Evolutionary conservation across 2,797 vertebrate species (phyloP).

Genomic region (Cheirogaleus major): DNA sequence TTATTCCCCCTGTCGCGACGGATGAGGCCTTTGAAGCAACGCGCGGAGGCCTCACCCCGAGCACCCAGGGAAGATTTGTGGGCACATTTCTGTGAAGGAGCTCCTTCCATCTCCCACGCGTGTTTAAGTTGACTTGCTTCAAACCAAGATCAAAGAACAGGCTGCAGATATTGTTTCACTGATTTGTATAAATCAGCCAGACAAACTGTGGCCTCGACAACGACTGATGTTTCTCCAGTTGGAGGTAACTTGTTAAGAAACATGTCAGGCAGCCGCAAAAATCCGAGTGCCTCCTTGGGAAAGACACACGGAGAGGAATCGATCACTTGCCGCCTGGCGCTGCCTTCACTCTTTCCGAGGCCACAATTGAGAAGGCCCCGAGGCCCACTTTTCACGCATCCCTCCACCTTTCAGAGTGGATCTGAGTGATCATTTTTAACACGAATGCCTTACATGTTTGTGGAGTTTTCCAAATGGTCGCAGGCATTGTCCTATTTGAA

Average conservation of each 20-base stretch:
- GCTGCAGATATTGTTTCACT: slow-evolving; percentile 54
- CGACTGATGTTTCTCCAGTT: slow-evolving; percentile 29
- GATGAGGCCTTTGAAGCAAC: slow-evolving; percentile 63
- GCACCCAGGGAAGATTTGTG: slow-evolving; percentile 64
- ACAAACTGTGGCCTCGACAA: slow-evolving; percentile 36
- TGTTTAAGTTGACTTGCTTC: slow-evolving; percentile 55
- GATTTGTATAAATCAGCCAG: slow-evolving; percentile 74
- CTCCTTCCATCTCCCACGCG: slow-evolving; percentile 63
- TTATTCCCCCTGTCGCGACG: slow-evolving; percentile 53
- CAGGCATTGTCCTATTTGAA: neutral
- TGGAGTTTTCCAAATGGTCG: neutral
- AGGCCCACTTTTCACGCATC: neutral
- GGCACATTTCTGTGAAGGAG: slow-evolving; percentile 61
- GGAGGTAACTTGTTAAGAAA: slow-evolving; percentile 61
- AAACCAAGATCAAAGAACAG: slow-evolving; percentile 68
- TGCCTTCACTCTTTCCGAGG: slow-evolving; percentile 1
- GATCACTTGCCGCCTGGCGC: neutral
- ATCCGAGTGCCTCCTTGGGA: slow-evolving; percentile 19
- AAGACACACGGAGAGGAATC: neutral
- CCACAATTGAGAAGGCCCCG: slow-evolving; percentile 30
- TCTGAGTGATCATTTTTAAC: slow-evolving; percentile 43
- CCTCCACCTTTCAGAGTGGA: slow-evolving; percentile 32
- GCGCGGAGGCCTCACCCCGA: slow-evolving; percentile 53
- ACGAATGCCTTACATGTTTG: neutral
- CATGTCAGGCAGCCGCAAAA: neutral